These are phyloP conservation scores for Gallinago undulata DNA, from an alignment of 2,113 vertebrate genomes.

Conservation along the genomic window DNA sequence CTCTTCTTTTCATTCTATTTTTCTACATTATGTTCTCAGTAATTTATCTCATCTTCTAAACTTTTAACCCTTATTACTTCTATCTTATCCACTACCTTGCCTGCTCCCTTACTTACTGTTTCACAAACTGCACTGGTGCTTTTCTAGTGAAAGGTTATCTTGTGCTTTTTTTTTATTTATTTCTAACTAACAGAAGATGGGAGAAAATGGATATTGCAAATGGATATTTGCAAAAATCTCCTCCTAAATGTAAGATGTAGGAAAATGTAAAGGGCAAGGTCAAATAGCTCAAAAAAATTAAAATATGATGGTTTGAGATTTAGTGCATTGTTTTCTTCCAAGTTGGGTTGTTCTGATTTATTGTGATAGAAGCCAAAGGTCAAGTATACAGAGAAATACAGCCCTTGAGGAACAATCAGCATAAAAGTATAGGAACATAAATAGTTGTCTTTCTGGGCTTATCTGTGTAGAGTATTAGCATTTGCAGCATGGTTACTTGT, in stretches of 20 bases:
- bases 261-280: not conserved
- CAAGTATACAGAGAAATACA: not conserved
- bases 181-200: not conserved
- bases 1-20: not conserved
- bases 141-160: not conserved
- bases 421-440: not conserved
- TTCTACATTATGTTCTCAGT: not conserved
- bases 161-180: not conserved
- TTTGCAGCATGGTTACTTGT: not conserved
- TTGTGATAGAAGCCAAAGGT: not conserved
- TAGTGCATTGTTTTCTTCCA: not conserved
- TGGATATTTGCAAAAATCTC: too few relatives aligned
- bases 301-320: not conserved
- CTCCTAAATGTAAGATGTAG: not conserved
- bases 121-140: not conserved
- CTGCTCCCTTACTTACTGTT: not conserved
- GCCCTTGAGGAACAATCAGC: not conserved
- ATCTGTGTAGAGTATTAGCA: not conserved
- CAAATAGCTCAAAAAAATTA: not conserved
- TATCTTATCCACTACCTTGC: not conserved
- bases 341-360: not conserved
- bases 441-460: not conserved
- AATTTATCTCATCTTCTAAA: not conserved
- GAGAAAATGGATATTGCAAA: not conserved
- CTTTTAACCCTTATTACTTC: not conserved